phyloP scores from a whole-genome alignment of 2,797 vertebrate species.

The Labeo calbasu region DNA sequence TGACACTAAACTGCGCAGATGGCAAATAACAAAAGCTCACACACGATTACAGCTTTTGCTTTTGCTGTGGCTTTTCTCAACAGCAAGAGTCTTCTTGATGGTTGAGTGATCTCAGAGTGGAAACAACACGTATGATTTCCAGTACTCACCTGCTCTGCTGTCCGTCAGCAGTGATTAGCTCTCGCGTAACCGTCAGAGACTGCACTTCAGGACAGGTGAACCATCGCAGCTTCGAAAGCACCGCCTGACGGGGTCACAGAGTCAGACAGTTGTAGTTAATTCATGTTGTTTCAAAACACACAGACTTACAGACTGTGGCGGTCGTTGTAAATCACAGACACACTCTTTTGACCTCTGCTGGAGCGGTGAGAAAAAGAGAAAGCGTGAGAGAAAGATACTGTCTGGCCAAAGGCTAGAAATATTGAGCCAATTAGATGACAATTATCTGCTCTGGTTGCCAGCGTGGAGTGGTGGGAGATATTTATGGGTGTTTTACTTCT shows the following conservation, averaged over 20 bases:
- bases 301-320: conserved; percentile 14
- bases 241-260: conserved; percentile 1
- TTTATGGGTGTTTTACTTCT: conserved; percentile 66
- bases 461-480: conserved; percentile 52
- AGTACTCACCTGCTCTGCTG: conserved; percentile 40
- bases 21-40: not conserved
- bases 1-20: not conserved
- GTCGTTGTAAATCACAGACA: conserved; percentile 49
- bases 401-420: conserved; percentile 72
- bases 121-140: conserved; percentile 28
- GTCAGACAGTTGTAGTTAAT: conserved; percentile 13
- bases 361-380: conserved; percentile 27
- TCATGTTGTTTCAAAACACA: conserved; percentile 7
- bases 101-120: conserved; percentile 29
- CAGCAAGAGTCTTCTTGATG: conserved; percentile 27
- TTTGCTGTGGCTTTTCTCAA: not conserved
- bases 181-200: not conserved
- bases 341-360: conserved; percentile 67
- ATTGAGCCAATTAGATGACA: conserved; percentile 83
- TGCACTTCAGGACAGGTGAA: conserved; percentile 34
- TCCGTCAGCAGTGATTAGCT: conserved; percentile 43
- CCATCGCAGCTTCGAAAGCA: not conserved
- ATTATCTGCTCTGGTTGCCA: conserved; percentile 72
- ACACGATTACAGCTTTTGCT: conserved; percentile 3
- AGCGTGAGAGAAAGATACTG: conserved; percentile 51